These are phyloP conservation scores for Leucoraja erinaceus DNA, from an alignment of 2,113 vertebrate species.

Conservation along the genomic window DNA sequence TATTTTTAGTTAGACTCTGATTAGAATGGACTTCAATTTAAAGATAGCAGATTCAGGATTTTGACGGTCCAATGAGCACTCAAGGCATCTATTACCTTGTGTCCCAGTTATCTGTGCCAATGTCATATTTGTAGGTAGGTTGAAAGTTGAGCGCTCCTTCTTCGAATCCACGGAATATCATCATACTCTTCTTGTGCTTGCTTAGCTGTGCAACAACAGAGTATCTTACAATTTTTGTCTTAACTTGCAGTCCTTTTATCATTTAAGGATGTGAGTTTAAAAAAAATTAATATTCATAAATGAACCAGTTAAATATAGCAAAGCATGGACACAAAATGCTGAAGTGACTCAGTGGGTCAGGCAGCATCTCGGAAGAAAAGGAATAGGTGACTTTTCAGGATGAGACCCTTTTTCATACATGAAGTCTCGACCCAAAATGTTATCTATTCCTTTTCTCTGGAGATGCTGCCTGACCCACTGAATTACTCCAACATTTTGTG, in stretches of 20 bases:
- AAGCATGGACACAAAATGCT: too few relatives aligned
- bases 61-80: not conserved
- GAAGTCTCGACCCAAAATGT: too few relatives aligned
- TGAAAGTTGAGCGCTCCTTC: constrained; percentile 86
- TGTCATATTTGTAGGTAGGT: constrained; percentile 93
- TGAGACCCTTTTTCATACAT: too few relatives aligned
- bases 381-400: too few relatives aligned
- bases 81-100: constrained; percentile 67
- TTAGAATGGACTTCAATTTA: not conserved
- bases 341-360: too few relatives aligned
- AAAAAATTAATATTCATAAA: not conserved
- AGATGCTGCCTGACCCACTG: too few relatives aligned
- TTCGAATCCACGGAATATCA: constrained; percentile 78
- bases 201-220: constrained; percentile 67
- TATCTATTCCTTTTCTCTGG: too few relatives aligned
- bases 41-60: not conserved
- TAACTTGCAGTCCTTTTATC: not conserved
- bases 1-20: not conserved
- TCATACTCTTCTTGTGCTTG: constrained; percentile 73
- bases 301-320: too few relatives aligned
- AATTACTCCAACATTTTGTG: too few relatives aligned
- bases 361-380: too few relatives aligned
- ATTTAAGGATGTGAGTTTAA: not conserved
- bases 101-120: constrained; percentile 87
- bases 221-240: not conserved